Evolutionary conservation across 2,113 vertebrate genomes (phyloP).

Genomic region (Halichoeres trimaculatus): DNA sequence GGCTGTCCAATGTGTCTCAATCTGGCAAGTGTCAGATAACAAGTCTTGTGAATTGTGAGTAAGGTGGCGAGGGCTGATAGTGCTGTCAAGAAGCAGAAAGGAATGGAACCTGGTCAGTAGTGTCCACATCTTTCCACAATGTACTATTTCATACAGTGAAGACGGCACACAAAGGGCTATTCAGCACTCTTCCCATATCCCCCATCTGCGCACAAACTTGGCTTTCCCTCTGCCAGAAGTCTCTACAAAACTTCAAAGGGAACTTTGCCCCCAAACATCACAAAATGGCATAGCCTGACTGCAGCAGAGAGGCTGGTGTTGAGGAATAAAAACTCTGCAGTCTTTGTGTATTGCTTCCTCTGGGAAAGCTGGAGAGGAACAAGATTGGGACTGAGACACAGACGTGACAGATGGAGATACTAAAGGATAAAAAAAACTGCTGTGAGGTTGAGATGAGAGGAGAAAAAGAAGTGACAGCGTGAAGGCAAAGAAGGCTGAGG

Average conservation of each 20-base stretch:
- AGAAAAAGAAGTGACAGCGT: conserved; percentile 36
- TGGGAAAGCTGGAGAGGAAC: conserved; percentile 54
- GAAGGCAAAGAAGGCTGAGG: conserved; percentile 14
- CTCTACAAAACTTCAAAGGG: conserved; percentile 68
- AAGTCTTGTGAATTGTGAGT: conserved; percentile 42
- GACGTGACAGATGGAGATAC: conserved; percentile 66
- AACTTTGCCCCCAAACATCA: conserved; percentile 64
- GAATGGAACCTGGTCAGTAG: conserved; percentile 44
- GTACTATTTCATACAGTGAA: conserved; percentile 33
- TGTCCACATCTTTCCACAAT: conserved; percentile 36
- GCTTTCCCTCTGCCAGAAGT: conserved; percentile 48
- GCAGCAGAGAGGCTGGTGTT: conserved; percentile 52
- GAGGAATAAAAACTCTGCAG: conserved; percentile 50
- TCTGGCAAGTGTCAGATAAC: conserved; percentile 73
- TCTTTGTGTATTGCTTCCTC: conserved; percentile 60
- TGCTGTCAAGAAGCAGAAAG: conserved; percentile 35
- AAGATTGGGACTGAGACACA: conserved; percentile 59
- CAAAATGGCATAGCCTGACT: conserved; percentile 57
- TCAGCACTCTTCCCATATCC: conserved; percentile 13
- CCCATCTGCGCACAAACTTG: conserved; percentile 43
- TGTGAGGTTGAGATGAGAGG: conserved; percentile 46
- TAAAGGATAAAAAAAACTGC: conserved; percentile 27
- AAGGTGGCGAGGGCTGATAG: conserved; percentile 67
- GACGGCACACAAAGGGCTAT: conserved; percentile 54
- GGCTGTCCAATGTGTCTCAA: conserved; percentile 59